Percentiles rank a stretch among this genome's conserved stretches.
phyloP scores from a whole-genome alignment of 2,797 vertebrate species.

The Lagodon rhomboides region DNA sequence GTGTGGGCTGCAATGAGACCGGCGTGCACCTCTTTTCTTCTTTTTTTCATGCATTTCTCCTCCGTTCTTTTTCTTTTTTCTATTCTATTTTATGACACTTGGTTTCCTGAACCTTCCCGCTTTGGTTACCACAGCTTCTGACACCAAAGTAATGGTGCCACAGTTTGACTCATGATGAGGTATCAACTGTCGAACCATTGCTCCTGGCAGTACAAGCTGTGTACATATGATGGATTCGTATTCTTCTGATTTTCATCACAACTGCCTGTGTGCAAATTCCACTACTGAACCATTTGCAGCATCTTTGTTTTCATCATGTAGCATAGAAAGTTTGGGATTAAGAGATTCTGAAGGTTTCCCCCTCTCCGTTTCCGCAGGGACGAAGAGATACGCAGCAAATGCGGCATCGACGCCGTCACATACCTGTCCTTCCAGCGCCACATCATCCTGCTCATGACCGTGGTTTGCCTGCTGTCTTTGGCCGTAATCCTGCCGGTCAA shows the following conservation, averaged over 20 bases:
- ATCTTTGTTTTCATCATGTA: constrained; percentile 4
- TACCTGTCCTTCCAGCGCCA: constrained; percentile 98
- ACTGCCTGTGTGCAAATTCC: constrained; percentile 10
- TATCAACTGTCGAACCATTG: constrained; percentile 33
- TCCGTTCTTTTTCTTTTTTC: not conserved
- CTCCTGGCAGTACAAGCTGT: constrained; percentile 9
- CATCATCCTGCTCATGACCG: constrained; percentile 91
- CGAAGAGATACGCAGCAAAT: constrained; percentile 96
- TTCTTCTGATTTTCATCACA: not conserved
- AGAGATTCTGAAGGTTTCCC: constrained; percentile 5
- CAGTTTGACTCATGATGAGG: constrained; percentile 59
- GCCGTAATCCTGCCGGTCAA: constrained; percentile 96
- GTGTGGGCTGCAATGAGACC: constrained; percentile 78
- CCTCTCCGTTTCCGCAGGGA: constrained; percentile 84
- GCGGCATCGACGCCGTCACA: constrained; percentile 93
- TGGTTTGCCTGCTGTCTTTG: constrained; percentile 94
- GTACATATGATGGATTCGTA: not conserved
- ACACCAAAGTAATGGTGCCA: constrained; percentile 49
- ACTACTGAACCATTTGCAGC: not conserved
- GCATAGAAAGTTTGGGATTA: not conserved
- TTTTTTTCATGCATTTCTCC: constrained; percentile 10
- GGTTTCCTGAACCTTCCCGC: constrained; percentile 71
- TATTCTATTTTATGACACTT: constrained; percentile 69
- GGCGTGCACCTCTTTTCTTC: constrained; percentile 52
- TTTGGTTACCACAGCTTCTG: constrained; percentile 60